These are phyloP conservation scores for Eristalis arbustorum DNA, from an alignment of 2,888 invertebrate species.

Conservation along the genomic window DNA sequence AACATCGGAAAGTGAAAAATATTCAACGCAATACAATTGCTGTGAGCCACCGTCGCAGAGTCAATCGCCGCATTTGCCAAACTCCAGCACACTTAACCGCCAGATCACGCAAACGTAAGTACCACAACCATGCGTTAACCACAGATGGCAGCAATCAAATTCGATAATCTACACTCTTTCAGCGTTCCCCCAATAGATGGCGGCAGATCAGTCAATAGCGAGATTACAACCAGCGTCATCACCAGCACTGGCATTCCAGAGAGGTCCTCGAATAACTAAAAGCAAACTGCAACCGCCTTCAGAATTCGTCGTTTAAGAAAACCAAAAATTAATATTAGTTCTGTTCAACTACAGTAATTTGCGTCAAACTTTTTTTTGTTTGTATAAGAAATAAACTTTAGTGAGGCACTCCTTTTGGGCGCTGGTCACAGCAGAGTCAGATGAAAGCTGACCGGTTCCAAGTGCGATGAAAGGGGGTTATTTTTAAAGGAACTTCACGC, in stretches of 20 bases:
- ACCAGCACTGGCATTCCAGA: constrained; percentile 81
- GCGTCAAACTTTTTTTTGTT: constrained; percentile 3
- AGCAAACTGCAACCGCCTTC: constrained; percentile 6
- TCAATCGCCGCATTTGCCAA: constrained; percentile 81
- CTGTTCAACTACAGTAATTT: background rate
- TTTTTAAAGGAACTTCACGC: background rate
- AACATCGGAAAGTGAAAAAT: constrained; percentile 73
- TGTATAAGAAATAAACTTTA: background rate
- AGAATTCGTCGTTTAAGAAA: constrained; percentile 34
- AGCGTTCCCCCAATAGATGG: constrained; percentile 83
- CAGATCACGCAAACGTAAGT: constrained; percentile 82
- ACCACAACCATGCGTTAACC: constrained; percentile 21
- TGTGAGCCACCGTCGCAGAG: constrained; percentile 76
- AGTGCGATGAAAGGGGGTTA: background rate
- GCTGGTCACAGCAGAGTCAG: background rate
- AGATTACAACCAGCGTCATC: constrained; percentile 81
- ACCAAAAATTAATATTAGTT: constrained; percentile 56
- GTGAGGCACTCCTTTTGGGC: background rate
- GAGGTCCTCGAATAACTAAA: constrained; percentile 78
- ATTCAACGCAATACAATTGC: constrained; percentile 76
- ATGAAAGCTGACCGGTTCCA: too few relatives aligned
- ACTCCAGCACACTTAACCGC: constrained; percentile 81
- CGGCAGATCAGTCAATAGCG: constrained; percentile 76
- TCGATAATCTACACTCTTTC: constrained; percentile 73
- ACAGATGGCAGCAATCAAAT: background rate